Evolutionary conservation across 2,888 invertebrate species (phyloP).

Genomic region (Ornithoptera priamus): DNA sequence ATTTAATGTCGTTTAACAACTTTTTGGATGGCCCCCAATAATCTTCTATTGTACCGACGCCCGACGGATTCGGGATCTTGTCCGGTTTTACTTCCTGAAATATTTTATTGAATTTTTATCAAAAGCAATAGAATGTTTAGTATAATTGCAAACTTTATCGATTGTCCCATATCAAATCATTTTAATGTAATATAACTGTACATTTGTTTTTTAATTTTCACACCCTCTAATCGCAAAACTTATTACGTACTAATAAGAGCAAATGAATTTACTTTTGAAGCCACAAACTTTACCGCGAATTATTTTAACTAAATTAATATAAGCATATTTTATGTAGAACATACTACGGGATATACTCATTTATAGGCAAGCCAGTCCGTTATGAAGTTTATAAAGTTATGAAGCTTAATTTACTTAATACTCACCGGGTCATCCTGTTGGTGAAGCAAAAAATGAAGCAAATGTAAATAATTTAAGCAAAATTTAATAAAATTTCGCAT

Average conservation of each 20-base stretch:
- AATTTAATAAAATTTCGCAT: not conserved
- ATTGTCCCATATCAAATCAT: too few species aligned
- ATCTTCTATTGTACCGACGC: slow-evolving; percentile 92
- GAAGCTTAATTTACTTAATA: slow-evolving; percentile 24
- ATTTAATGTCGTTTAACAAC: slow-evolving; percentile 93
- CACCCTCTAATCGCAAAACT: too few species aligned
- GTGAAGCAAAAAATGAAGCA: slow-evolving; percentile 33
- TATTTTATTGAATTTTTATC: not conserved
- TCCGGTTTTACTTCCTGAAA: slow-evolving; percentile 91
- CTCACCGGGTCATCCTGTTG: slow-evolving; percentile 64
- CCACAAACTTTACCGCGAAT: too few species aligned
- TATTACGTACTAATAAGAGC: too few species aligned
- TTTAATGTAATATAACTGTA: too few species aligned
- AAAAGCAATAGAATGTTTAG: not conserved
- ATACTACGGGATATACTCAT: too few species aligned
- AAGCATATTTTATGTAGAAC: too few species aligned
- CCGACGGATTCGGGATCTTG: slow-evolving; percentile 89
- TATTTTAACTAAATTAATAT: too few species aligned
- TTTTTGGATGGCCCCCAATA: slow-evolving; percentile 96
- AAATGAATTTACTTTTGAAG: too few species aligned
- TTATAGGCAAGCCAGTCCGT: too few species aligned
- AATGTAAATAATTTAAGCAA: slow-evolving; percentile 15
- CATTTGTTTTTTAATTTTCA: too few species aligned
- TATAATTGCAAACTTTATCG: too few species aligned
- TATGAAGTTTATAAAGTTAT: not conserved